These are phyloP conservation scores for Cheilosia scutellata DNA, from an alignment of 2,888 invertebrate species.

Conservation along the genomic window DNA sequence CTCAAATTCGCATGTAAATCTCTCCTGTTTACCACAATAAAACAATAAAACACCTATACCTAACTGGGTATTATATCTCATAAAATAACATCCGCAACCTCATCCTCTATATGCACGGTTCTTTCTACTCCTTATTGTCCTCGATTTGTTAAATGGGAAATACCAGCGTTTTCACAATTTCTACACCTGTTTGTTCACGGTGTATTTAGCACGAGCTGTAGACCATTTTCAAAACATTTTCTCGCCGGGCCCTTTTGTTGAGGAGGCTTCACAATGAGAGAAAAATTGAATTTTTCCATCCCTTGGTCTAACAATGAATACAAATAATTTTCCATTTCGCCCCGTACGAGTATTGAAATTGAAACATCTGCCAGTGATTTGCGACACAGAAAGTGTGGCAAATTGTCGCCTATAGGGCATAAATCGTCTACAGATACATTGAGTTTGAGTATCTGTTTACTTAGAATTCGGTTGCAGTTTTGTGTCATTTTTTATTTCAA, in stretches of 20 bases:
- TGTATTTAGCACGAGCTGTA: slow-evolving; percentile 67
- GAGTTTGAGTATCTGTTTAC: slow-evolving; percentile 24
- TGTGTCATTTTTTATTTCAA: slow-evolving; percentile 4
- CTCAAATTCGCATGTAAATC: slow-evolving; percentile 20
- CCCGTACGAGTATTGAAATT: slow-evolving; percentile 18
- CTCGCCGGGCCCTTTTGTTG: slow-evolving; percentile 28
- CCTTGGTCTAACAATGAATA: slow-evolving; percentile 60
- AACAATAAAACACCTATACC: slow-evolving; percentile 51
- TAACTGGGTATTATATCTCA: not conserved
- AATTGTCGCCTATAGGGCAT: slow-evolving; percentile 62
- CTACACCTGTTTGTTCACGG: slow-evolving; percentile 63
- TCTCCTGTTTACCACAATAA: slow-evolving; percentile 21
- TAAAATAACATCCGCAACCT: slow-evolving; percentile 3
- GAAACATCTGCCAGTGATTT: slow-evolving; percentile 72
- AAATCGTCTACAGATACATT: slow-evolving; percentile 23
- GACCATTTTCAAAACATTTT: slow-evolving; percentile 21
- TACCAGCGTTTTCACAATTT: slow-evolving; percentile 24
- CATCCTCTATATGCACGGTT: not conserved
- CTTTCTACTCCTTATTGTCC: slow-evolving; percentile 1
- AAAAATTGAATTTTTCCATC: slow-evolving; percentile 43
- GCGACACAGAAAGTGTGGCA: slow-evolving; percentile 70
- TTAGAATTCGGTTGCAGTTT: slow-evolving; percentile 52
- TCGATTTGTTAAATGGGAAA: slow-evolving; percentile 38
- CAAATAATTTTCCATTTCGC: slow-evolving; percentile 41
- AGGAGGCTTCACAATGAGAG: slow-evolving; percentile 37